Percentiles rank a stretch among this genome's conserved stretches.
These are phyloP conservation scores for Lepeophtheirus nordmannii DNA, from an alignment of 2,888 invertebrate genomes.

Conservation along the genomic window DNA sequence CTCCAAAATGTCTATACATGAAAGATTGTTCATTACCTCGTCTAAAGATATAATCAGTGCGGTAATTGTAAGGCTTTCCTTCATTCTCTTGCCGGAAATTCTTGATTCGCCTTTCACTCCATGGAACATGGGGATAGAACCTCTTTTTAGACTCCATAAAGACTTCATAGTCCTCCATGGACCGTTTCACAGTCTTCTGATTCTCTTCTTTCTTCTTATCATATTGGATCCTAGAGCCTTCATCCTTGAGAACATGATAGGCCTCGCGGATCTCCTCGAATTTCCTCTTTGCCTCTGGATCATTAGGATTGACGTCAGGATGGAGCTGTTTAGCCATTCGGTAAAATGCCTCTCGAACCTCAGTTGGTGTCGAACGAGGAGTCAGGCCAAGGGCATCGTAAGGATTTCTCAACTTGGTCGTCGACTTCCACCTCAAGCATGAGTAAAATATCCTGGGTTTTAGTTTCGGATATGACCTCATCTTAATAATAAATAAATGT, in stretches of 20 bases:
- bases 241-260: not conserved
- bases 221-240: not conserved
- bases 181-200: not conserved
- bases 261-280: constrained; percentile 11
- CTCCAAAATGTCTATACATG: no score
- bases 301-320: constrained; percentile 10
- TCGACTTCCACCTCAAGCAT: no score
- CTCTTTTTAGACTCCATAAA: not conserved
- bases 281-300: not conserved
- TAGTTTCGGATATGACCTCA: no score
- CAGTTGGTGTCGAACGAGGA: not conserved
- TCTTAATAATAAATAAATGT: no score
- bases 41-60: not conserved
- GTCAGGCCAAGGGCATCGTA: constrained; percentile 11
- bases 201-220: not conserved
- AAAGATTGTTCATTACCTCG: not conserved
- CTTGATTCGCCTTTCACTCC: not conserved
- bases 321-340: constrained; percentile 6
- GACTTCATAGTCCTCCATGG: not conserved
- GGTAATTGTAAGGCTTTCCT: not conserved
- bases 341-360: constrained; percentile 10
- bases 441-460: no score
- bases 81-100: not conserved
- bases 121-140: not conserved
- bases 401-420: not conserved